These are phyloP conservation scores for Limosa lapponica DNA, from an alignment of 2,797 vertebrate species.

Conservation along the genomic window DNA sequence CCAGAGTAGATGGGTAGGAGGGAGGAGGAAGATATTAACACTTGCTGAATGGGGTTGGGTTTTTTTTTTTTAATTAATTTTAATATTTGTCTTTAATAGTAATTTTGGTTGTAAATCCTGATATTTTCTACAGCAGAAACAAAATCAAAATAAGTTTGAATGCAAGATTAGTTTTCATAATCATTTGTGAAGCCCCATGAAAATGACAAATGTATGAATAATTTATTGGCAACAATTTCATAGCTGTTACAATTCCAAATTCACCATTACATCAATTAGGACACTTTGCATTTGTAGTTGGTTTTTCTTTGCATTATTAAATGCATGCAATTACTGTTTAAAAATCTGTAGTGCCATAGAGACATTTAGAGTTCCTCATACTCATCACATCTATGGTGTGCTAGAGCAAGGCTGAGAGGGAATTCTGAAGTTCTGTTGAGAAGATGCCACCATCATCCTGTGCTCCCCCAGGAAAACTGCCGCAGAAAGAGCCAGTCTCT, in stretches of 20 bases:
- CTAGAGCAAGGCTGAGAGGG: background rate
- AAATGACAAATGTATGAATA: background rate
- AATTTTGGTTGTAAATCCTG: background rate
- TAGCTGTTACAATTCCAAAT: constrained; percentile 4
- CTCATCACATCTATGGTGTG: background rate
- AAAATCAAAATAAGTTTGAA: background rate
- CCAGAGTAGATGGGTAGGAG: background rate
- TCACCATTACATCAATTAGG: background rate
- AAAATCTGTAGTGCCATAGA: background rate
- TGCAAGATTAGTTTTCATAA: background rate
- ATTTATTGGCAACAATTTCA: background rate
- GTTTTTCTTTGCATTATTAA: constrained; percentile 1
- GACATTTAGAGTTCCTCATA: background rate
- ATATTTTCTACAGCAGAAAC: background rate
- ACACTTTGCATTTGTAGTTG: background rate
- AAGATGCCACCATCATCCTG: background rate
- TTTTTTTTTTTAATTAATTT: background rate
- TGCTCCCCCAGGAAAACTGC: background rate
- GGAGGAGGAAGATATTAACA: background rate
- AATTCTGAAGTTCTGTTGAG: background rate
- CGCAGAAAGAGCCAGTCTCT: fast-evolving
- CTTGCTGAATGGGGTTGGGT: fast-evolving
- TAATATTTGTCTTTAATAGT: background rate
- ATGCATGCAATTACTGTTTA: background rate
- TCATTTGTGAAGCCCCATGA: background rate